Conservation (phyloP, 2,888 invertebrate species). For the Rugalucina vietnamica region DNA sequence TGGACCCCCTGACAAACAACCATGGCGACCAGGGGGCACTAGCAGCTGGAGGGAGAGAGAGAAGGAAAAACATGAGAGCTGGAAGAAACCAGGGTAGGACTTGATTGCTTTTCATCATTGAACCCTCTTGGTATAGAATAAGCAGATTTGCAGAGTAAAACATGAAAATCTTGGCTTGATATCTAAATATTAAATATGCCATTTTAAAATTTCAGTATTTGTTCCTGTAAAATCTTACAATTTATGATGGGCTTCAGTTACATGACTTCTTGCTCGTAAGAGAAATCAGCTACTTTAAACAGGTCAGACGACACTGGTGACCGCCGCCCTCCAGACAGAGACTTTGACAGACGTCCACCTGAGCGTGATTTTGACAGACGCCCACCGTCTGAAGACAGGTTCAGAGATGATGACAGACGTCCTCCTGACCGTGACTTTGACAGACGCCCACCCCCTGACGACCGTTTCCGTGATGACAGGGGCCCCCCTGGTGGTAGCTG, state of each 20-base stretch:
- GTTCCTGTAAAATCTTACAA: no score
- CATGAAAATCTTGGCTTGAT: no score
- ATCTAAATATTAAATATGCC: no score
- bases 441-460: constrained; percentile 40
- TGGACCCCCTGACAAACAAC: constrained; percentile 42
- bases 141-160: no score
- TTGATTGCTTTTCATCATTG: neutral
- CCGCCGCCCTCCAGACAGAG: constrained; percentile 32
- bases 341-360: constrained; percentile 26
- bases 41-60: constrained; percentile 81
- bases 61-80: constrained; percentile 76
- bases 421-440: constrained; percentile 51
- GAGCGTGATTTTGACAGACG: constrained; percentile 27
- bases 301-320: neutral
- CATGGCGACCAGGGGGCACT: constrained; percentile 65
- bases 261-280: no score
- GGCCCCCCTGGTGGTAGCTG: constrained; percentile 44
- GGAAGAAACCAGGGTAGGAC: constrained; percentile 68
- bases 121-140: no score
- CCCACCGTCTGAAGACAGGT: constrained; percentile 43
- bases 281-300: no score
- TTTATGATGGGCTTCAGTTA: no score
- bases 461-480: neutral
- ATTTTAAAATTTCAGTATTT: no score
- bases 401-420: constrained; percentile 55